Percentiles rank a stretch among this genome's conserved stretches.
Evolutionary conservation across 2,888 invertebrate genomes (phyloP).

Genomic region (Melieria omissa): DNA sequence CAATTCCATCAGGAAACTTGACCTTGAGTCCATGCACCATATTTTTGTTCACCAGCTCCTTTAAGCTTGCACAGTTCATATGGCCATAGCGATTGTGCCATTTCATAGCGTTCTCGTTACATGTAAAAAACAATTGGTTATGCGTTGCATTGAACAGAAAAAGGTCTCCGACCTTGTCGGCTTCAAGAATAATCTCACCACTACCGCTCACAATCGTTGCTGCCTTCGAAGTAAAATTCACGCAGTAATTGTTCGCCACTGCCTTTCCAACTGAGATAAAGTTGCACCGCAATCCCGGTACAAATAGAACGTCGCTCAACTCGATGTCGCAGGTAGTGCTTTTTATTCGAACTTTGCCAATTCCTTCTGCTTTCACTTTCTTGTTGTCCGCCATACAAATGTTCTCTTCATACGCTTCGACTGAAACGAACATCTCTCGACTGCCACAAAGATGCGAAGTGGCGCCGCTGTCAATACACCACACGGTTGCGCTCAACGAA

Average conservation of each 20-base stretch:
- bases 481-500: neutral
- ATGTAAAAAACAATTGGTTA: conserved; percentile 2
- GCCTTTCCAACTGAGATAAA: conserved; percentile 33
- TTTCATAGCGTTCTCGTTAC: too few species aligned
- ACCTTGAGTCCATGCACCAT: neutral
- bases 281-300: conserved; percentile 29
- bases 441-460: conserved; percentile 36
- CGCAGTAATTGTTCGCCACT: conserved; percentile 5
- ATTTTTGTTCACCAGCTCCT: neutral
- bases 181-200: conserved; percentile 16
- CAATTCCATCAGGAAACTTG: neutral
- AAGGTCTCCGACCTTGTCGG: conserved; percentile 25
- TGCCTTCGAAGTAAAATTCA: conserved; percentile 16
- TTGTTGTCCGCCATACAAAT: conserved; percentile 23
- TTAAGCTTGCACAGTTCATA: conserved; percentile 3
- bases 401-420: conserved; percentile 12
- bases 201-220: conserved; percentile 20
- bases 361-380: conserved; percentile 29
- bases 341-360: conserved; percentile 18
- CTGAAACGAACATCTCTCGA: conserved; percentile 19
- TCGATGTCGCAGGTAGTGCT: neutral
- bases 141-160: conserved; percentile 13
- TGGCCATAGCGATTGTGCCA: conserved; percentile 14
- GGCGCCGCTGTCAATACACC: conserved; percentile 33
- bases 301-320: conserved; percentile 30